phyloP scores from a whole-genome alignment of 2,888 invertebrate species.

The Aphelenchoides bicaudatus region DNA sequence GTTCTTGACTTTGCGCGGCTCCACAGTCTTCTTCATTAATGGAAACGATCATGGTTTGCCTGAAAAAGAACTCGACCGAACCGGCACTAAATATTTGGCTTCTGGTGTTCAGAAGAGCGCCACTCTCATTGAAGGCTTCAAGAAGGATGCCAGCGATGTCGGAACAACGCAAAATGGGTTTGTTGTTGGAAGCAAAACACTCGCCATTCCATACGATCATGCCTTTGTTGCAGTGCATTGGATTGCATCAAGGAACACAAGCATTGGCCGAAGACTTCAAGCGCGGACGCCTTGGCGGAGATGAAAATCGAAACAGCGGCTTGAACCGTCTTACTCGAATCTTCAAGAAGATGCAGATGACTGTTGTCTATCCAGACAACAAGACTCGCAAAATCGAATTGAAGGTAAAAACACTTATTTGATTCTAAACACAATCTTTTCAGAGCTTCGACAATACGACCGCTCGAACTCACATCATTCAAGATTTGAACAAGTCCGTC shows the following conservation, averaged over 20 bases:
- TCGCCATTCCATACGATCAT: conserved; percentile 27
- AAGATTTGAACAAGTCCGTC: conserved; percentile 1
- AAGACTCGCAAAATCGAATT: conserved; percentile 1
- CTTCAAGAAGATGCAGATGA: conserved; percentile 3
- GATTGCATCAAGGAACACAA: not conserved
- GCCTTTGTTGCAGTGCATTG: not conserved
- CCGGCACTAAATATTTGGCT: conserved; percentile 14
- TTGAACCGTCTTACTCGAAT: not conserved
- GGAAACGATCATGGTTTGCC: conserved; percentile 20
- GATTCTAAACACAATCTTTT: no score
- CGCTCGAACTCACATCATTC: conserved; percentile 1
- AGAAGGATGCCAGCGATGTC: not conserved
- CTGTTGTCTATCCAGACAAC: not conserved
- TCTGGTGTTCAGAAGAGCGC: conserved; percentile 16
- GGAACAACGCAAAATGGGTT: not conserved
- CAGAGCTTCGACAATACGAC: not conserved
- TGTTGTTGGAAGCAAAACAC: conserved; percentile 24
- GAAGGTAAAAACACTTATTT: no score
- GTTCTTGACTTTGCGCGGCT: conserved; percentile 27
- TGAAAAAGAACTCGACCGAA: not conserved
- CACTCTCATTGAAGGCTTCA: conserved; percentile 14
- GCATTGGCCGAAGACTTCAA: not conserved
- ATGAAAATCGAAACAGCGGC: not conserved
- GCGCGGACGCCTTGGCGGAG: not conserved
- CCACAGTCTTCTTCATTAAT: conserved; percentile 30